phyloP scores from a whole-genome alignment of 2,797 vertebrate genomes.

The Halcyon badia region DNA sequence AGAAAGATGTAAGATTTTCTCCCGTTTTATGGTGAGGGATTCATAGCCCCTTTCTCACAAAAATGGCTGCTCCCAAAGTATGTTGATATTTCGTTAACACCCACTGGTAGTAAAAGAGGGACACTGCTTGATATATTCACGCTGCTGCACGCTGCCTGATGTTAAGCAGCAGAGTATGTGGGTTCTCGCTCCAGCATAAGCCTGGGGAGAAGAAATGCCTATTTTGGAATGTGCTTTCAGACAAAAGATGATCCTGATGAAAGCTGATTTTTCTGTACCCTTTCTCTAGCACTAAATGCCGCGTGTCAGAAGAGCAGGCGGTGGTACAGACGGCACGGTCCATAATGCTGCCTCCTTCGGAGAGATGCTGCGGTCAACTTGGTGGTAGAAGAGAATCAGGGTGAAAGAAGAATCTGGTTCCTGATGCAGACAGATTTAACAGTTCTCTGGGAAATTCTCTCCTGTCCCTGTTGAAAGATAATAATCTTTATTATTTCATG shows the following conservation, averaged over 20 bases:
- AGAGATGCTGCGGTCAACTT: neutral
- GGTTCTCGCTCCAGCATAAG: neutral
- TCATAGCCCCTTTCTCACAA: neutral
- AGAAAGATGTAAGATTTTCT: neutral
- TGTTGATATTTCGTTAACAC: neutral
- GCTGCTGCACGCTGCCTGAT: neutral
- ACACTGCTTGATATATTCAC: neutral
- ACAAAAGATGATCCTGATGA: neutral
- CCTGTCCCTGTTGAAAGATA: neutral
- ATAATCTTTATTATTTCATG: neutral
- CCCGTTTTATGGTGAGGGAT: neutral
- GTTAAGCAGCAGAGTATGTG: neutral
- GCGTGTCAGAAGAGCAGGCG: neutral
- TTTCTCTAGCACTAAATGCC: neutral
- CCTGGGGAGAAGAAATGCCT: neutral
- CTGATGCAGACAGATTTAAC: neutral
- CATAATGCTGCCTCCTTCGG: neutral
- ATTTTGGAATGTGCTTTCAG: neutral
- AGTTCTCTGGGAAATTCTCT: neutral
- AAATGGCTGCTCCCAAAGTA: neutral
- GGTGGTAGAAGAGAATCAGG: neutral
- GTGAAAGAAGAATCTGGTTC: neutral
- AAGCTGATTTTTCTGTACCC: fast-evolving
- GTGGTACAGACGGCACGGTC: neutral
- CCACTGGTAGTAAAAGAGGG: neutral